Conservation (phyloP, 1,140 invertebrate species). For the Uloborus diversus region DNA sequence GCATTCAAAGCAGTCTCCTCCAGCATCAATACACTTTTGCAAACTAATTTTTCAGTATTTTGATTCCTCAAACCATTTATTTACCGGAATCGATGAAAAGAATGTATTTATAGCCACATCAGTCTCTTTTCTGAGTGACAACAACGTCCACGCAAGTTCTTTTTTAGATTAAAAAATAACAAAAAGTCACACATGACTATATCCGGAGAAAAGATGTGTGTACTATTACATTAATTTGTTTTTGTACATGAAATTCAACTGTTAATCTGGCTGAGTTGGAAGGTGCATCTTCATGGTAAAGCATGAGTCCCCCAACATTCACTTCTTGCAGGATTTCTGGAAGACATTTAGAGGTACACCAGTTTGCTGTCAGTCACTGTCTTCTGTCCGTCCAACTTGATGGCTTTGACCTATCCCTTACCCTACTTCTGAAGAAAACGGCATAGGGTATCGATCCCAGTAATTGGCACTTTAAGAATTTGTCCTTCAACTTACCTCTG, state of each 20-base stretch:
- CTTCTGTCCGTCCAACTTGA: background rate
- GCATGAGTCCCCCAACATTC: slow-evolving; percentile 3
- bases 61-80: too few relatives aligned
- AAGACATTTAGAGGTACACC: slow-evolving; percentile 4
- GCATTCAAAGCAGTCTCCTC: too few relatives aligned
- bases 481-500: too few relatives aligned
- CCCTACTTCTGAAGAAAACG: slow-evolving; percentile 8
- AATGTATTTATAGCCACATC: too few relatives aligned
- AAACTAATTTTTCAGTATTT: too few relatives aligned
- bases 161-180: too few relatives aligned
- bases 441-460: too few relatives aligned
- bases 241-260: slow-evolving; percentile 1
- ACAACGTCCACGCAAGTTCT: too few relatives aligned
- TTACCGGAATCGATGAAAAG: too few relatives aligned
- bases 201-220: background rate
- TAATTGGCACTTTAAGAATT: too few relatives aligned
- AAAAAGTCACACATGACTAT: slow-evolving; percentile 5
- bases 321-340: slow-evolving; percentile 12
- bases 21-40: too few relatives aligned
- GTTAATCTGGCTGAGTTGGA: background rate
- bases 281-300: slow-evolving; percentile 7
- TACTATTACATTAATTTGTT: background rate
- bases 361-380: slow-evolving; percentile 1
- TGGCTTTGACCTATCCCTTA: background rate
- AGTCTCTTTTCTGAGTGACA: too few relatives aligned